Evolutionary conservation across 2,888 invertebrate genomes (phyloP).

Genomic region (Charanyca ferruginea): DNA sequence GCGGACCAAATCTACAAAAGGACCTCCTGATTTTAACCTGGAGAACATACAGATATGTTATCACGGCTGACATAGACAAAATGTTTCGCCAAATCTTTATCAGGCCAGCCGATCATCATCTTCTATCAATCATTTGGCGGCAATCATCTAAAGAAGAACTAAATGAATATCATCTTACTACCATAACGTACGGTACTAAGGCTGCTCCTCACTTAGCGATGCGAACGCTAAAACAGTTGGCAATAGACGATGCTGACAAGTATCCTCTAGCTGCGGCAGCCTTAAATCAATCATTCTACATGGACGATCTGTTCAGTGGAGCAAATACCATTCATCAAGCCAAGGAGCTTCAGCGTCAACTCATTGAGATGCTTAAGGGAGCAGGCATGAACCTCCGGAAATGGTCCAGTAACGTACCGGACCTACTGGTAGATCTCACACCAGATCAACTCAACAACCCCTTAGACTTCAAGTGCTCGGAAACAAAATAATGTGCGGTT

Average conservation of each 20-base stretch:
- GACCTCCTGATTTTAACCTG: not conserved
- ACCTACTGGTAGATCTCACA: not conserved
- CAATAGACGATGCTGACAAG: not conserved
- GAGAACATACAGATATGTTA: not conserved
- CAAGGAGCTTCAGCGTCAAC: not conserved
- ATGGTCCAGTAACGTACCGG: not conserved
- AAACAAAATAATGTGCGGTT: too few relatives aligned
- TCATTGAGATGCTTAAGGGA: not conserved
- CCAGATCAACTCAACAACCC: not conserved
- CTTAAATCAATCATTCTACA: not conserved
- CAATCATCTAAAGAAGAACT: too few relatives aligned
- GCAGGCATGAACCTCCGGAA: not conserved
- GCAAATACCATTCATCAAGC: not conserved
- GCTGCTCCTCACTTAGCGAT: not conserved
- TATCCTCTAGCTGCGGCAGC: not conserved
- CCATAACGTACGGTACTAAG: too few relatives aligned
- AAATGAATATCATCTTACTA: too few relatives aligned
- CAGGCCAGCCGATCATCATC: not conserved
- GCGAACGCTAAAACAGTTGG: not conserved
- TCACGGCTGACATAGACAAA: conserved; percentile 4
- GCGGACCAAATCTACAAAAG: conserved; percentile 3
- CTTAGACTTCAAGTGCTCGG: conserved; percentile 4
- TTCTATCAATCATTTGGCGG: too few relatives aligned
- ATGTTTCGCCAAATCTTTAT: not conserved
- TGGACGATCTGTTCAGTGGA: too few relatives aligned